phyloP scores from a whole-genome alignment of 2,113 vertebrate genomes.

The Python bivittatus region DNA sequence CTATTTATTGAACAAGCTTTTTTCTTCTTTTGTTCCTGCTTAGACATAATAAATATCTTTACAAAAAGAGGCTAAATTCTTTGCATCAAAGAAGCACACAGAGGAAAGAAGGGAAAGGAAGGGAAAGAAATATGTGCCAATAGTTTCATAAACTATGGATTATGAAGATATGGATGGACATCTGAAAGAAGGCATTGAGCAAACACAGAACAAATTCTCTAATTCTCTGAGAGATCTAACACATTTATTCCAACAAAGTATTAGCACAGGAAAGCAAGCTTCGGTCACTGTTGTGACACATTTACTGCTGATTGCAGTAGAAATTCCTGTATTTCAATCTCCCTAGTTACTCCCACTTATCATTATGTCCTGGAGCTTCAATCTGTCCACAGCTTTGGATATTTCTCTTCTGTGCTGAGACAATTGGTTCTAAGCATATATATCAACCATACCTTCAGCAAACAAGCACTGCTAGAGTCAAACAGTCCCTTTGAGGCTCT shows the following conservation, averaged over 20 bases:
- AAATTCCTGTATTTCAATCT: neutral
- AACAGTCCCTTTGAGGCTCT: neutral
- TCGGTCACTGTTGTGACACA: neutral
- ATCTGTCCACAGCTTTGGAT: neutral
- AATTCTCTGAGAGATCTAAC: neutral
- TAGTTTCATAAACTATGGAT: neutral
- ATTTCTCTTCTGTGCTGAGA: neutral
- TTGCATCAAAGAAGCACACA: neutral
- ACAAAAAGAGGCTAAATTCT: neutral
- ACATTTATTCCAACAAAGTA: neutral
- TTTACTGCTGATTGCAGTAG: neutral
- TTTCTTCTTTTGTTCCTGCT: neutral
- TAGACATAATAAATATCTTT: neutral
- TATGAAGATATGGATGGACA: neutral
- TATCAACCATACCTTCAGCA: neutral
- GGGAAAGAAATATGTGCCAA: neutral
- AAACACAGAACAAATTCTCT: neutral
- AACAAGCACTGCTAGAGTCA: neutral
- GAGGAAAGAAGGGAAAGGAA: neutral
- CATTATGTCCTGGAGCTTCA: constrained; percentile 2
- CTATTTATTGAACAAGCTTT: neutral
- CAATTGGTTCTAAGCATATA: neutral
- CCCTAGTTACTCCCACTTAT: neutral
- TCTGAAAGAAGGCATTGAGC: neutral
- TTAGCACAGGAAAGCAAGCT: neutral